Evolutionary conservation across 2,888 invertebrate genomes (phyloP).

Genomic region (Podotricha telesiphe): DNA sequence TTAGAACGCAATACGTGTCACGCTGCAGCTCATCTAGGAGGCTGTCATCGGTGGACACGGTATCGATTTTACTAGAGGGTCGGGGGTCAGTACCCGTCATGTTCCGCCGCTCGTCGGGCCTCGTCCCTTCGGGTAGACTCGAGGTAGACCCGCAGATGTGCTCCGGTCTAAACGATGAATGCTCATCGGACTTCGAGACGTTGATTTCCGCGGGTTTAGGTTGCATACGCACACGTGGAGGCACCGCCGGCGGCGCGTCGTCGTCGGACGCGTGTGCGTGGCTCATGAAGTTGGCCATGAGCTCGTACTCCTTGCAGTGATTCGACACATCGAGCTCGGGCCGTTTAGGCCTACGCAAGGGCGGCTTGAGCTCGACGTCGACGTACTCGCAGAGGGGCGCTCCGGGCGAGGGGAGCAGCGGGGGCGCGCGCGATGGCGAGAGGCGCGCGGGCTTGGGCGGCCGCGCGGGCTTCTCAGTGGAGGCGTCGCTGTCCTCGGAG

Average conservation of each 20-base stretch:
- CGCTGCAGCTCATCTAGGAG: conserved; percentile 73
- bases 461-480: conserved; percentile 67
- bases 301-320: conserved; percentile 72
- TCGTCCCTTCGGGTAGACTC: conserved; percentile 48
- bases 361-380: conserved; percentile 58
- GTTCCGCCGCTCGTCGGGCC: conserved; percentile 41
- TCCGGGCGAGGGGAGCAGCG: conserved; percentile 44
- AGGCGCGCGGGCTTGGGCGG: conserved; percentile 72
- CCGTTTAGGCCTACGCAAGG: conserved; percentile 53
- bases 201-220: conserved; percentile 67
- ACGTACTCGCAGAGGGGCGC: conserved; percentile 61
- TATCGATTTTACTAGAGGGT: conserved; percentile 50
- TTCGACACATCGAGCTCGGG: conserved; percentile 48
- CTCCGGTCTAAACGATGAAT: conserved; percentile 63
- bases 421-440: conserved; percentile 58
- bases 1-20: conserved; percentile 71
- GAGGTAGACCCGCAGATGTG: conserved; percentile 80
- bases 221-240: conserved; percentile 56
- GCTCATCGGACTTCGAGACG: conserved; percentile 88
- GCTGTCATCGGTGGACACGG: conserved; percentile 72
- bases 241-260: conserved; percentile 65
- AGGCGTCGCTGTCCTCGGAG: conserved; percentile 69
- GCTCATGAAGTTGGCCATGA: conserved; percentile 74
- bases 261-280: conserved; percentile 55
- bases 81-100: conserved; percentile 39